Base-by-base conservation (phyloP, 2,797 vertebrate species). In the Cuculus canorus region DNA sequence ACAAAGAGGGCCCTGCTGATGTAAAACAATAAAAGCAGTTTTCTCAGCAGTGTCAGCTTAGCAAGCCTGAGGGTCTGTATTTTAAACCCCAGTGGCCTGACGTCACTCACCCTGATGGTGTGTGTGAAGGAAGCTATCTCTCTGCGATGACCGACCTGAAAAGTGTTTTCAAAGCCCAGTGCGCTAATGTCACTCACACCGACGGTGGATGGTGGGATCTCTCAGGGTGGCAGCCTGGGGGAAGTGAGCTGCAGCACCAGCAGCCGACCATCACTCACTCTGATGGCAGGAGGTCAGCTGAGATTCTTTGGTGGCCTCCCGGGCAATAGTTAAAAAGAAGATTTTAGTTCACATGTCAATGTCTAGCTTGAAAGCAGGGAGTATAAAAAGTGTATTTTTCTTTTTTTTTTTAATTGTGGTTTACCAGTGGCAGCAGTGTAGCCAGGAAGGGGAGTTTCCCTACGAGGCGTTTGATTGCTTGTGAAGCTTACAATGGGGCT, bases 401-500 rank as follows among this genome's bases (percentile, higher is more conserved):
- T n/a, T n/a, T 52, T 63, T 47, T 70, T 79, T 80, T 85, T 87
- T 60, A 96, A 84, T 84, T 93, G 81, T 84, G 45, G 73, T 95
- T 95, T 84, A 93, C 83, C 84, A 94, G 83, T 91, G 93, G 84
- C 87, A 95, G 92, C 91, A 86, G 52, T 72, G 86, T 68, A 89
- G 88, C 75, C 77, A 93, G 96, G 92, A 97, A 93, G 81, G 80
- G 92, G 96, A 93, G 90, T 96, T 98, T 97, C 92, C 83, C 94
- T 94, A 89, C 6, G 52, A 86, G 91, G 87, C 91, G 2, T 96
- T 95, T 78, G 82, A 97, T 95, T 96, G 89, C 96, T 96, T 97
- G 91, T 96, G 94, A 97, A 97, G 96, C 88, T 96, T 96, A 96
- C 97, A 97, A 95, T 97, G 95, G 91, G n/a, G 65, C 82, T 94